phyloP scores from a whole-genome alignment of 2,113 vertebrate species.

The Pagrus major region DNA sequence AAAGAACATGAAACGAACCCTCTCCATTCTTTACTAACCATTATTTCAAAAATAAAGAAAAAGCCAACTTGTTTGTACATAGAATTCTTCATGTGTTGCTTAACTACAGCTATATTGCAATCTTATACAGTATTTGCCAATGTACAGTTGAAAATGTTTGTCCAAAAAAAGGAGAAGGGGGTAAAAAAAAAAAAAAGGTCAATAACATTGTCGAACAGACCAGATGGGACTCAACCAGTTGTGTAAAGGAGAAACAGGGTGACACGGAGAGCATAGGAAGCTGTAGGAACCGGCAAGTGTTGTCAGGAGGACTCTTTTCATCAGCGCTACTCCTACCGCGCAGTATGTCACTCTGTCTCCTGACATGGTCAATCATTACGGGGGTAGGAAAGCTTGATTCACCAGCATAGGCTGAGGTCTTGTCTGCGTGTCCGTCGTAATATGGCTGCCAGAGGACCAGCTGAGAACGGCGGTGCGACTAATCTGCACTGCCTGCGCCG shows the following conservation, averaged over 20 bases:
- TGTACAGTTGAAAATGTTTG: constrained; percentile 83
- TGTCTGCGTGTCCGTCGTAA: constrained; percentile 63
- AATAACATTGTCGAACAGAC: constrained; percentile 73
- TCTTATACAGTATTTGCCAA: constrained; percentile 90
- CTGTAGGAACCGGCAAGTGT: constrained; percentile 59
- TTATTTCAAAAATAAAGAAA: constrained; percentile 88
- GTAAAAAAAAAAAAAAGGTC: constrained; percentile 52
- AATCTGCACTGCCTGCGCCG: constrained; percentile 75
- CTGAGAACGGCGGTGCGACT: constrained; percentile 64
- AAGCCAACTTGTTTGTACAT: constrained; percentile 95
- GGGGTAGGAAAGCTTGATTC: constrained; percentile 65
- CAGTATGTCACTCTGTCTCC: constrained; percentile 61
- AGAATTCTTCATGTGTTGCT: constrained; percentile 97
- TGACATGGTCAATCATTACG: constrained; percentile 69
- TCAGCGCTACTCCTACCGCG: constrained; percentile 61
- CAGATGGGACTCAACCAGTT: constrained; percentile 56
- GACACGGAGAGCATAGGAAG: constrained; percentile 60
- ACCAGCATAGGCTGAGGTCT: constrained; percentile 74
- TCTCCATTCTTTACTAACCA: constrained; percentile 65
- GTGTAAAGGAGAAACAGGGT: constrained; percentile 72
- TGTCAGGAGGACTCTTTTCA: constrained; percentile 72
- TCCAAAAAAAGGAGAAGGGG: constrained; percentile 43
- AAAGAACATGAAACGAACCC: constrained; percentile 60
- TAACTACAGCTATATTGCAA: constrained; percentile 90
- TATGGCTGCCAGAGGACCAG: constrained; percentile 73